Conservation (phyloP, 2,113 vertebrate genomes). For the Eupsittula cactorum region DNA sequence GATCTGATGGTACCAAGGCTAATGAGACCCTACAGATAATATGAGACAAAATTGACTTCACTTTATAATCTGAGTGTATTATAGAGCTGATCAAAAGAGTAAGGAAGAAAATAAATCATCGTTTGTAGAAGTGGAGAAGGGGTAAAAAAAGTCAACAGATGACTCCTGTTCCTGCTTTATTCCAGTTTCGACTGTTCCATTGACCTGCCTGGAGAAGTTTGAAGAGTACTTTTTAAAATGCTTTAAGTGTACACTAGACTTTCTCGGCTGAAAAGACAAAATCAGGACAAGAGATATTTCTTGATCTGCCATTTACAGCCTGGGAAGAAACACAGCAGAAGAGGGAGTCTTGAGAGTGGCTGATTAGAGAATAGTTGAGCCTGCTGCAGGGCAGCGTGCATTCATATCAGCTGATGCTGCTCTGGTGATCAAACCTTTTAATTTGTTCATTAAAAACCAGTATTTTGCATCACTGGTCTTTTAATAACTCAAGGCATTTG, state of each 20-base stretch:
- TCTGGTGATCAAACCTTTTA: neutral
- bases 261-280: constrained; percentile 1
- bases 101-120: constrained; percentile 42
- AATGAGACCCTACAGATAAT: constrained; percentile 38
- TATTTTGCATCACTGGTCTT: neutral
- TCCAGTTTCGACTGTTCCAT: neutral
- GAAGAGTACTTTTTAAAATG: neutral
- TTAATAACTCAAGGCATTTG: neutral
- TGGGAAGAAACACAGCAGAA: neutral
- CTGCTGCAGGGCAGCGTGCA: neutral
- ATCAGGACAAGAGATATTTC: neutral
- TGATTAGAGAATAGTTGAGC: neutral
- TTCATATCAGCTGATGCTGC: neutral
- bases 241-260: neutral
- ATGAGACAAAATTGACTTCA: neutral
- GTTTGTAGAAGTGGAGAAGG: neutral
- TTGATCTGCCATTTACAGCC: neutral
- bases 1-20: neutral
- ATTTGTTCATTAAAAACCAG: neutral
- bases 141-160: neutral
- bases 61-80: constrained; percentile 32
- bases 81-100: constrained; percentile 33
- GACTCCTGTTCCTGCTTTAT: constrained; percentile 7
- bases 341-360: neutral
- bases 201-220: neutral